Base-by-base conservation (phyloP, 1,140 invertebrate genomes). In the Dinoponera quadriceps region DNA sequence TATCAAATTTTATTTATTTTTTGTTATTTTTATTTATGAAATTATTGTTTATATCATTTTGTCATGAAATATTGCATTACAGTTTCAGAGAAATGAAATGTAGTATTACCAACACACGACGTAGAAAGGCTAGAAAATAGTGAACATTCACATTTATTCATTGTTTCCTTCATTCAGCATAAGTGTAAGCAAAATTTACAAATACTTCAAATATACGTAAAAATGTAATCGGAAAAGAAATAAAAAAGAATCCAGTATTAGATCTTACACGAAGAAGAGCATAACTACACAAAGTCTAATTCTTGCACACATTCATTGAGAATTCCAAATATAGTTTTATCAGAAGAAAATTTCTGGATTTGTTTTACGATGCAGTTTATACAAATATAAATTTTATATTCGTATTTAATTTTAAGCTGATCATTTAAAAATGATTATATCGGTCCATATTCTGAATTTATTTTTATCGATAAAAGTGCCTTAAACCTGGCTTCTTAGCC, bases 141-240 rank as follows among this genome's bases (percentile, higher is more conserved):
- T 82, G 16, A 13, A 74, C 33, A 74, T 63, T 81, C 44, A 81
- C 27, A 73, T 73, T 25, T 48, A 72, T 71, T 72, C 22, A 57
- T 59, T 77, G 27, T 69, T 80, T 62, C 18, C 44, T 54, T 33
- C 68, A 65, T 71, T 55, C 48, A 62, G 62, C 59, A 38, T 25
- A 73, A 85, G 69, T 63, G 13, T 75, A 71, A 25, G 7, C 38
- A 9, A 75, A 75, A 65, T 65, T 75, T 75, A 48, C 57, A 66
- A 77, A 60, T 81, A 66, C 16, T 13, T 80, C 44, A 83, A 65
- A 69, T 88, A 78, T 84, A 66, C 7, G 54, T 51, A 49, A 20
- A 84, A 63, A 69, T 63, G 55, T 18, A 68, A 63, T 25, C 55
- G 16, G n/a, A n/a, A n/a, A n/a, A n/a, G n/a, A n/a, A 77, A 22